Conservation (phyloP, 2,113 vertebrate genomes). For the Microcebus ravelobensis region DNA sequence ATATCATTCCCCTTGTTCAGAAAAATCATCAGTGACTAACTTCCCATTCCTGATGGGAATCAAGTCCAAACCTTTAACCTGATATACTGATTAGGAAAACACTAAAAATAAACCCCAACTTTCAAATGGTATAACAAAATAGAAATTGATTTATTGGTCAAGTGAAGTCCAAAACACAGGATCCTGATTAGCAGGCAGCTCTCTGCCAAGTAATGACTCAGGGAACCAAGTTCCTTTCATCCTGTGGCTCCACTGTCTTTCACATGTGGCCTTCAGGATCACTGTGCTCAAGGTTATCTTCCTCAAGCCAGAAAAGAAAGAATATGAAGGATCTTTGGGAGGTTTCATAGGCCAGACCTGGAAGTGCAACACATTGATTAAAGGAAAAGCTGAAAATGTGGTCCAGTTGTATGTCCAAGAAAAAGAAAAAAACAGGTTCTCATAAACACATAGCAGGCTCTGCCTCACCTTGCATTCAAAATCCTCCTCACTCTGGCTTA, state of each 20-base stretch:
- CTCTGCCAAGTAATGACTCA: slow-evolving; percentile 7
- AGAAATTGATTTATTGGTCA: not conserved
- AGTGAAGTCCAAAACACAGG: not conserved
- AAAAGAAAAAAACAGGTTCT: slow-evolving; percentile 12
- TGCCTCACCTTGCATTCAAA: not conserved
- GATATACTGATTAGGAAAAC: slow-evolving; percentile 16
- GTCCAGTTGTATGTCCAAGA: not conserved
- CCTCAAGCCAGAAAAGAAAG: slow-evolving; percentile 39
- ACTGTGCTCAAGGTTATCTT: not conserved
- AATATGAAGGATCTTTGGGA: not conserved
- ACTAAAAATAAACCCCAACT: not conserved
- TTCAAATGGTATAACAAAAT: not conserved
- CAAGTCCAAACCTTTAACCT: not conserved
- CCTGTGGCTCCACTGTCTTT: not conserved
- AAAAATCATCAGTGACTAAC: not conserved
- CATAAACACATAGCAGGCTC: not conserved
- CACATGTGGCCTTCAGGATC: not conserved
- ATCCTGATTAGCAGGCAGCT: not conserved
- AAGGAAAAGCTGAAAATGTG: not conserved
- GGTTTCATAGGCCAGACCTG: not conserved
- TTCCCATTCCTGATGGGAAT: not conserved
- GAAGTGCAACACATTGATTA: not conserved
- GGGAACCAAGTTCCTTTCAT: not conserved
- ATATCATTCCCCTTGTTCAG: not conserved
- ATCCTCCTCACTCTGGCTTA: not conserved